Evolutionary conservation across 2,888 invertebrate species (phyloP).

Genomic region (Leucozona laternaria): DNA sequence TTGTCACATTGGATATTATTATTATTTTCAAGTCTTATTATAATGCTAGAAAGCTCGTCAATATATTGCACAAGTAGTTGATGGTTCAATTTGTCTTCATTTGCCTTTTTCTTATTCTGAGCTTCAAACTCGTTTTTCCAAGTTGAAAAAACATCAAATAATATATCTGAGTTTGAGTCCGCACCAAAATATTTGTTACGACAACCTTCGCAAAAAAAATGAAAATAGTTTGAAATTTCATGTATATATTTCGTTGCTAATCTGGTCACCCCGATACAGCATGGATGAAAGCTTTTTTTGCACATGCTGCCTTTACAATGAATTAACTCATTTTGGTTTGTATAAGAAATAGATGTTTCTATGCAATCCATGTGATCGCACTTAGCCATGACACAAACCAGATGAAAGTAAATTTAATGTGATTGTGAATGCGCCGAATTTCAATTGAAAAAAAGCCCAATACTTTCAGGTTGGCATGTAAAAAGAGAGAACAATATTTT

Average conservation of each 20-base stretch:
- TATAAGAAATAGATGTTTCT: constrained; percentile 2
- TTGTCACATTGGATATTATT: too few species aligned
- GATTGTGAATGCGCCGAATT: too few species aligned
- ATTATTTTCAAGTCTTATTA: too few species aligned
- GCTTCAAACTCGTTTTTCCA: neutral
- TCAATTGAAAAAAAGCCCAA: too few species aligned
- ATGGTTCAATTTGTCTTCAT: neutral
- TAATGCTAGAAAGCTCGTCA: too few species aligned
- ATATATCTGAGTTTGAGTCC: neutral
- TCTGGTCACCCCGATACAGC: constrained; percentile 10
- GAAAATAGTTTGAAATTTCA: neutral
- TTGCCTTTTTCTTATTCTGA: constrained; percentile 8
- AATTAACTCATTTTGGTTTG: constrained; percentile 5
- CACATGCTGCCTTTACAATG: neutral
- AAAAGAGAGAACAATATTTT: too few species aligned
- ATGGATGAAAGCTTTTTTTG: neutral
- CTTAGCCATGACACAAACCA: too few species aligned
- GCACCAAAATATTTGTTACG: constrained; percentile 14
- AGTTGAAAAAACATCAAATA: neutral
- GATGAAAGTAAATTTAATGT: neutral
- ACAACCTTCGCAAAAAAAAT: too few species aligned
- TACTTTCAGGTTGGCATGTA: too few species aligned
- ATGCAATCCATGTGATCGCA: neutral
- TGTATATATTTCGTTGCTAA: neutral
- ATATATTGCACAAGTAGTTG: too few species aligned